Conservation (phyloP, 2,113 vertebrate species). For the Misgurnus mizolepis region DNA sequence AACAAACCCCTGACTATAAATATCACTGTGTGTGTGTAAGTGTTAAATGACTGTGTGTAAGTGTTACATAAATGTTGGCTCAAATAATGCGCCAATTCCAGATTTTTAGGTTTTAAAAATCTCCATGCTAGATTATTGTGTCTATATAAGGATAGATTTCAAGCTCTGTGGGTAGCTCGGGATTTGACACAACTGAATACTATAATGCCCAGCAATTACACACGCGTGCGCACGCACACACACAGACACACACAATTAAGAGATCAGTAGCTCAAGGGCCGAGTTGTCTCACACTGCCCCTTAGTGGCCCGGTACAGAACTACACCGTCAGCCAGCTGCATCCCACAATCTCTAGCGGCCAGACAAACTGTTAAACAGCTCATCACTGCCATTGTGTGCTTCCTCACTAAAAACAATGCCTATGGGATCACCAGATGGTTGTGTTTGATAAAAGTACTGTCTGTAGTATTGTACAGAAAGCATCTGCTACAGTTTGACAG, state of each 20-base stretch:
- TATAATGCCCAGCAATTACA: constrained; percentile 16
- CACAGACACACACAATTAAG: constrained; percentile 11
- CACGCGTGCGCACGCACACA: constrained; percentile 1
- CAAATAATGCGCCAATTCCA: not conserved
- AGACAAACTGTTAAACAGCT: not conserved
- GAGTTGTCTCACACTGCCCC: constrained; percentile 35
- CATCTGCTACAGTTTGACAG: not conserved
- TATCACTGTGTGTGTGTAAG: not conserved
- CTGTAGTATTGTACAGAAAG: not conserved
- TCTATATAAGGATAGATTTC: constrained; percentile 1
- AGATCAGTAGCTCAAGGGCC: not conserved
- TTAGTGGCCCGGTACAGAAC: constrained; percentile 18
- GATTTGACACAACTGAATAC: constrained; percentile 11
- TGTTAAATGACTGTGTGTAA: not conserved
- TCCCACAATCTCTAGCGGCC: not conserved
- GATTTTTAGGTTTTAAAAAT: not conserved
- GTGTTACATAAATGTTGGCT: not conserved
- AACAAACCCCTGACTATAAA: not conserved
- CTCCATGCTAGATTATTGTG: not conserved
- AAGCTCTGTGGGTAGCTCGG: constrained; percentile 8
- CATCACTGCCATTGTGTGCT: not conserved
- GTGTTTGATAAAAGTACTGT: not conserved
- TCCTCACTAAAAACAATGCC: not conserved
- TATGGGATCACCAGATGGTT: not conserved
- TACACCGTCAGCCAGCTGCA: constrained; percentile 15